Evolutionary conservation across 2,888 invertebrate genomes (phyloP), one percentile per base, ranked within the genome.

Genomic region (Stenurella melanura): DNA sequence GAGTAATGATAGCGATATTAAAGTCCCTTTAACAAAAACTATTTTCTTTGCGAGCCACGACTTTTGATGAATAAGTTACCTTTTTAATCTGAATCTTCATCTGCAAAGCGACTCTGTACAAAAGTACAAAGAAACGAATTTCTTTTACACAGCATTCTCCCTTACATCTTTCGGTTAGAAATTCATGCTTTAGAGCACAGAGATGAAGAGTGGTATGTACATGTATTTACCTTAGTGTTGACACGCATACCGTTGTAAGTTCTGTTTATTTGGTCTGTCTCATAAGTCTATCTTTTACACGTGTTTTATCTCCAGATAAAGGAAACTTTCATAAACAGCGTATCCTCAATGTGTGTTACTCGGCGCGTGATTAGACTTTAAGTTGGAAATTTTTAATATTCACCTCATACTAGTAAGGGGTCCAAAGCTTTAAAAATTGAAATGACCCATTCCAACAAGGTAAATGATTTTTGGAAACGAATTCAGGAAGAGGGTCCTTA

Each of bases 251-350:
- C 79, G 76, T 67, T 73, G 64, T 64, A 73, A 26, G 61, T 72
- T 77, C 71, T 79, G 79, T 79, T 79, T 79, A 79, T 79, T 79
- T 79, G 79, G 75, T 50, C 73, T 76, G 79, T 74, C 76, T 56
- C 78, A 78, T 78, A 76, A 78, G 76, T 78, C 79, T 75, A 76
- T 77, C 79, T 77, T 74, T 74, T 73, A 76, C 70, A 73, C 69
- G 79, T 74, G 79, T 75, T 79, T 79, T 79, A 79, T 79, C 76
- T 78, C 76, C 61, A 50, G 73, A 64, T 78, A 74, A 78, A 78
- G 74, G 64, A 76, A 76, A 78, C 74, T 78, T 78, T 74, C 74
- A 76, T 74, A 78, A 78, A 76, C 78, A 78, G 58, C 34, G 19
- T 57, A 57, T 58, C 58, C 38, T 58, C 69, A 17, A 38, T 57